These are phyloP conservation scores for Ypsolopha sequella DNA, from an alignment of 2,888 invertebrate genomes.

Conservation along the genomic window DNA sequence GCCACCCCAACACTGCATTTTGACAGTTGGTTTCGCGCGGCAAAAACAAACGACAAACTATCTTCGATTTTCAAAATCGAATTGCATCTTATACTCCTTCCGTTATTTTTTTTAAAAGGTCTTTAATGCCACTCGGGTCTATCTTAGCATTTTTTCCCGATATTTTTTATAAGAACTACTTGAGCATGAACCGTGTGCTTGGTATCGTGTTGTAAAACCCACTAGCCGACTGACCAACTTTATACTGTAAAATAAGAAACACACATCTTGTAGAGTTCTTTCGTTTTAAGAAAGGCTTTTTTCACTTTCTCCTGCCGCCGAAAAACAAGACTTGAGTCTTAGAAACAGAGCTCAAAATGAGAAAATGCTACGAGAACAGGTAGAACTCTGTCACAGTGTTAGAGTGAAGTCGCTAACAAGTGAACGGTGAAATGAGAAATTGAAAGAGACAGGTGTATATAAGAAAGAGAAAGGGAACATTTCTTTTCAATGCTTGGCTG, in stretches of 20 bases:
- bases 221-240: constrained; percentile 70
- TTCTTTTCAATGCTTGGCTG: constrained; percentile 39
- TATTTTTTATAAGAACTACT: neutral
- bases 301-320: constrained; percentile 19
- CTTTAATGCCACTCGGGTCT: constrained; percentile 11
- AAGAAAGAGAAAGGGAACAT: constrained; percentile 41
- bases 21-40: constrained; percentile 39
- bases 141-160: neutral
- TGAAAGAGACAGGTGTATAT: constrained; percentile 49
- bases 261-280: constrained; percentile 48
- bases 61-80: constrained; percentile 18
- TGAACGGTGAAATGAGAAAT: constrained; percentile 71
- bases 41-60: constrained; percentile 13
- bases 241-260: constrained; percentile 65
- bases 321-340: constrained; percentile 14
- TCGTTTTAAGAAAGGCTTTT: constrained; percentile 33
- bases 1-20: constrained; percentile 55
- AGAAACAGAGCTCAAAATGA: constrained; percentile 10
- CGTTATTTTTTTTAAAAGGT: constrained; percentile 8
- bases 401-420: constrained; percentile 56
- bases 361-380: constrained; percentile 4
- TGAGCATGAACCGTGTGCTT: constrained; percentile 26
- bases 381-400: constrained; percentile 37
- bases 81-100: constrained; percentile 25
- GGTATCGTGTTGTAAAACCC: constrained; percentile 40